These are phyloP conservation scores for Heliconius cydno DNA, from an alignment of 2,888 invertebrate genomes.

Conservation along the genomic window DNA sequence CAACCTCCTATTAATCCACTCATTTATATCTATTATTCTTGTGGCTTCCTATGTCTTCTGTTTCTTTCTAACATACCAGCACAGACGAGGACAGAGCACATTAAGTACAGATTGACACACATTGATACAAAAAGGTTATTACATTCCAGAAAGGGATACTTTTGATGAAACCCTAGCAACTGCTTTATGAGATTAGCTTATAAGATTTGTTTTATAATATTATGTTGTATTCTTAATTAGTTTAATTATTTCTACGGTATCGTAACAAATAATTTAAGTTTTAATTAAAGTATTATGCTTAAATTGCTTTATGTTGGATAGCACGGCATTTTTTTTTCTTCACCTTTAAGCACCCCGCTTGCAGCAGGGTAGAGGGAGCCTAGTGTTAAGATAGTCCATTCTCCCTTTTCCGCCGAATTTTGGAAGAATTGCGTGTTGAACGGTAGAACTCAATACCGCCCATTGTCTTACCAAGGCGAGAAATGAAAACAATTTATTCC, in stretches of 20 bases:
- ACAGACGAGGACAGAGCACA: slow-evolving; percentile 19
- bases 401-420: too few relatives aligned
- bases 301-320: not conserved
- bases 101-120: slow-evolving; percentile 39
- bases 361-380: too few relatives aligned
- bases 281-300: not conserved
- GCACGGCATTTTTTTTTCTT: too few relatives aligned
- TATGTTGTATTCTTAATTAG: slow-evolving; percentile 34
- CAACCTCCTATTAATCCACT: slow-evolving; percentile 49
- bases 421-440: too few relatives aligned
- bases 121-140: slow-evolving; percentile 41
- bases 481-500: not conserved
- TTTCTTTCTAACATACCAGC: not conserved
- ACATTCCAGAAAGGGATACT: slow-evolving; percentile 42
- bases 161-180: slow-evolving; percentile 42
- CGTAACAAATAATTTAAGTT: not conserved
- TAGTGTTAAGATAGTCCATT: too few relatives aligned
- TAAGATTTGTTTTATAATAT: slow-evolving; percentile 47
- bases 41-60: slow-evolving; percentile 45
- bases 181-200: slow-evolving; percentile 45
- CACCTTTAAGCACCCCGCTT: too few relatives aligned
- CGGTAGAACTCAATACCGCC: too few relatives aligned
- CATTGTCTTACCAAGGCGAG: too few relatives aligned
- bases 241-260: slow-evolving; percentile 35
- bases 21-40: slow-evolving; percentile 52